Conservation (phyloP, 2,113 vertebrate species). For the Solea solea region DNA sequence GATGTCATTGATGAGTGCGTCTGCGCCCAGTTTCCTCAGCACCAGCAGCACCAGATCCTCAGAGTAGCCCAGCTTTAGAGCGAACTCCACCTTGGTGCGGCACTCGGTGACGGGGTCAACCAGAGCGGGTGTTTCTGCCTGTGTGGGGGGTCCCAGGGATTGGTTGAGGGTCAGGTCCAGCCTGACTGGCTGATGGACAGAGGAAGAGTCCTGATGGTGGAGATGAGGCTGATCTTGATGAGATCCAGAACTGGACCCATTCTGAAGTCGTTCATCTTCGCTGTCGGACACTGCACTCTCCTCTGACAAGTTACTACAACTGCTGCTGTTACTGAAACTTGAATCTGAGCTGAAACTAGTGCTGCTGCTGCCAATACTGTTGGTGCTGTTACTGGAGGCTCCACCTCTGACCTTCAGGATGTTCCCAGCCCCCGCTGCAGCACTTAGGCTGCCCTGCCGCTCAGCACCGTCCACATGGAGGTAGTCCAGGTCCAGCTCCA, state of each 20-base stretch:
- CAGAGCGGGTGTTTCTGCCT: conserved; percentile 7
- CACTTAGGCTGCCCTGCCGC: conserved; percentile 51
- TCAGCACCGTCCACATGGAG: conserved; percentile 88
- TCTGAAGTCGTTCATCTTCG: conserved; percentile 84
- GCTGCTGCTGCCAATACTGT: conserved; percentile 25
- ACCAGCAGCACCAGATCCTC: conserved; percentile 95
- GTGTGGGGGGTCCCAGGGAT: conserved; percentile 77
- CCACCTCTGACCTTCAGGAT: conserved; percentile 1
- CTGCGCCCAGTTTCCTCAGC: conserved; percentile 91
- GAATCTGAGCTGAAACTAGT: conserved; percentile 42
- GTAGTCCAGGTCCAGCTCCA: conserved; percentile 86
- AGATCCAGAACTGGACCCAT: conserved; percentile 21
- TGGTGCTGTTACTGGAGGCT: conserved; percentile 82
- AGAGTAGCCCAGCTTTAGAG: conserved; percentile 95
- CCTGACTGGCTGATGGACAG: conserved; percentile 37
- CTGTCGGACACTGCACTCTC: conserved; percentile 89
- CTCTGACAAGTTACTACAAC: conserved; percentile 83
- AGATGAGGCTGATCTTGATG: conserved; percentile 9
- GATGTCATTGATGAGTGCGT: conserved; percentile 96
- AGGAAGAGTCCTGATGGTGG: conserved; percentile 31
- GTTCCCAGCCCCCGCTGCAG: neutral
- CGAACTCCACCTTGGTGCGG: conserved; percentile 95
- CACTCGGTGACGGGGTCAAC: conserved; percentile 84
- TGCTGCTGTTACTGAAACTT: conserved; percentile 62
- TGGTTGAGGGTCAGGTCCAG: conserved; percentile 48